Evolutionary conservation across 2,113 vertebrate species (phyloP), one percentile per base, ranked within the genome.

Genomic region (Carassius gibelio): DNA sequence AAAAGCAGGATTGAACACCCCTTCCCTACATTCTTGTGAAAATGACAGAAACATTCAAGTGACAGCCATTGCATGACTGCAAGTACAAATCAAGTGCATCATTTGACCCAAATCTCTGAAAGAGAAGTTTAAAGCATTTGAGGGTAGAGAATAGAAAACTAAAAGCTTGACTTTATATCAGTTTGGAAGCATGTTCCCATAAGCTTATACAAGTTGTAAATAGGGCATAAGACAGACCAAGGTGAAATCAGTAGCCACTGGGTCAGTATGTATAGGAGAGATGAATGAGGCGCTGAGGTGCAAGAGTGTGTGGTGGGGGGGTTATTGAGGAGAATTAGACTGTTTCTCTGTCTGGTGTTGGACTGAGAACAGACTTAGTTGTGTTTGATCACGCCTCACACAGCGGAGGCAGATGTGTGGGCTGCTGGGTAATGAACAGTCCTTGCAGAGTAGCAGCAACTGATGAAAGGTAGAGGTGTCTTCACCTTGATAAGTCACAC

Each of bases 401-500:
- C 50, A 36, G 62, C 14, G 5, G 68, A 81, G 82, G 81, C 77
- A 82, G 77, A 75, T 82, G 38, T 68, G 81, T 71, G 82, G 85
- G 81, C 59, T 81, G 69, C 45, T 52, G 68, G 69, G 42, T 69
- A 82, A 71, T 78, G 62, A 76, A 78, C 75, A 83, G 68, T 45
- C 61, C 64, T 75, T 23, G 34, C 42, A 30, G 34, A 45, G 15
- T 36, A 83, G 61, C 55, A 75, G 75, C 34, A 59, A 5, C 62
- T 69, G 71, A 78, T 86, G 50, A 84, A 84, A 84, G 71, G 71
- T 61, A 57, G 78, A 87, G 72, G 80, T 14, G 71, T 79, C 84
- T 80, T 83, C 84, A 72, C 66, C 61, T 55, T 81, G 77, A 77
- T 30, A 85, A 79, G 69, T 87, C 83, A 85, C 88, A 77, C 82